Evolutionary conservation across 2,888 invertebrate genomes (phyloP).

Genomic region (Pseudococcus jackbeardsleyi): DNA sequence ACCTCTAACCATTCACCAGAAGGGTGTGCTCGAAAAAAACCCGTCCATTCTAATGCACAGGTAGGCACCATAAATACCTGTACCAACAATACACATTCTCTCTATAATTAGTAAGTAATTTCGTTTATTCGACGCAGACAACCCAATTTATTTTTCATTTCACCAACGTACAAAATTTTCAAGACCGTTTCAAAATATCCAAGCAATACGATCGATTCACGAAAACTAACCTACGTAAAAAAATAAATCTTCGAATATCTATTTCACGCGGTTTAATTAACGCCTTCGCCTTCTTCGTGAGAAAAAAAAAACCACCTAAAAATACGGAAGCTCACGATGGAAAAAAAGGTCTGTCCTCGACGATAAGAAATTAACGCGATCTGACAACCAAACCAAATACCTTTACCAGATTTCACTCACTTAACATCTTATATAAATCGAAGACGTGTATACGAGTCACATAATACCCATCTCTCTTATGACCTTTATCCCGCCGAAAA

Average conservation of each 20-base stretch:
- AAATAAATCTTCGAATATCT: conserved; percentile 22
- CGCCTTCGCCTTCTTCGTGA: too few relatives aligned
- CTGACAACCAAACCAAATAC: conserved; percentile 6
- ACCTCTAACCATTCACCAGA: not conserved
- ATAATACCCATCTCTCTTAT: conserved; percentile 32
- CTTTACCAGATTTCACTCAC: conserved; percentile 36
- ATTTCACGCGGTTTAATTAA: conserved; percentile 3
- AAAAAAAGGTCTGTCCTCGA: conserved; percentile 1
- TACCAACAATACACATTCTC: not conserved
- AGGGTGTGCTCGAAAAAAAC: not conserved
- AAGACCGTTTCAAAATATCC: not conserved
- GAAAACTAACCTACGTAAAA: not conserved
- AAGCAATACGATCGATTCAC: not conserved
- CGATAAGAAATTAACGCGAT: conserved; percentile 19
- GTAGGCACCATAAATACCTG: not conserved
- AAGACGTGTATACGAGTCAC: conserved; percentile 16
- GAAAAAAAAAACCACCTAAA: not conserved
- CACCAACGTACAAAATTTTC: not conserved
- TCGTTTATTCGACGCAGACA: not conserved
- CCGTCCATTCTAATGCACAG: not conserved
- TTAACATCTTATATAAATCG: conserved; percentile 30
- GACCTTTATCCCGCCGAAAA: conserved; percentile 16
- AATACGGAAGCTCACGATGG: not conserved
- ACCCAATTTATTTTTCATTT: not conserved
- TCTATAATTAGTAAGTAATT: conserved; percentile 16